Evolutionary conservation across 2,113 vertebrate species (phyloP).

Genomic region (Ellobius talpinus): DNA sequence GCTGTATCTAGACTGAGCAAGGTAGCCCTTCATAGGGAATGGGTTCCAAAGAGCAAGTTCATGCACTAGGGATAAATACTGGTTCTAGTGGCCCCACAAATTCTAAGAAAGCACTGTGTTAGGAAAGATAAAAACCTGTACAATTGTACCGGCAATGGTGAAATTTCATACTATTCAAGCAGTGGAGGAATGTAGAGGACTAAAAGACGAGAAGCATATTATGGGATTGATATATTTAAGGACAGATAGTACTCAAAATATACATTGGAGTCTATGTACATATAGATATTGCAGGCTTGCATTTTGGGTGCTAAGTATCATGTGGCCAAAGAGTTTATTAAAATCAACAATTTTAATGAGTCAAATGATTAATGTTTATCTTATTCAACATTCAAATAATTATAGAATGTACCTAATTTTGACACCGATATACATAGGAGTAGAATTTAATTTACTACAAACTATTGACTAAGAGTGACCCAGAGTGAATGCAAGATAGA

Average conservation of each 20-base stretch:
- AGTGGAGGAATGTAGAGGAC: not conserved
- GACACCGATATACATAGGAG: not conserved
- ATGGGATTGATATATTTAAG: not conserved
- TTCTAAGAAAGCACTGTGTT: not conserved
- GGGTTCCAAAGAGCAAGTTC: too few relatives aligned
- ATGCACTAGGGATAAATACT: too few relatives aligned
- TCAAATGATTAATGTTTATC: not conserved
- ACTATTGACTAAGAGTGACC: not conserved
- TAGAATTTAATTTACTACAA: not conserved
- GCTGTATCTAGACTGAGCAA: too few relatives aligned
- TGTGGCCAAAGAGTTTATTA: not conserved
- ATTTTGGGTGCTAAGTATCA: not conserved
- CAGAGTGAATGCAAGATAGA: not conserved
- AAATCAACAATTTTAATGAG: conserved; percentile 37
- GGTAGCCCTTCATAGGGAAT: too few relatives aligned
- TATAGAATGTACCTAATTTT: not conserved
- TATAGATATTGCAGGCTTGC: not conserved
- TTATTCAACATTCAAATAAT: conserved; percentile 50
- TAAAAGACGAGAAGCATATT: not conserved
- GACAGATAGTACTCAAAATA: not conserved
- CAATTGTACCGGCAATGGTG: not conserved
- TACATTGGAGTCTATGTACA: not conserved
- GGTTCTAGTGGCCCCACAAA: not conserved
- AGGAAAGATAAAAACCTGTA: not conserved
- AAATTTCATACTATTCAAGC: not conserved